phyloP scores from a whole-genome alignment of 2,113 vertebrate genomes.

The Gracilinanus agilis region DNA sequence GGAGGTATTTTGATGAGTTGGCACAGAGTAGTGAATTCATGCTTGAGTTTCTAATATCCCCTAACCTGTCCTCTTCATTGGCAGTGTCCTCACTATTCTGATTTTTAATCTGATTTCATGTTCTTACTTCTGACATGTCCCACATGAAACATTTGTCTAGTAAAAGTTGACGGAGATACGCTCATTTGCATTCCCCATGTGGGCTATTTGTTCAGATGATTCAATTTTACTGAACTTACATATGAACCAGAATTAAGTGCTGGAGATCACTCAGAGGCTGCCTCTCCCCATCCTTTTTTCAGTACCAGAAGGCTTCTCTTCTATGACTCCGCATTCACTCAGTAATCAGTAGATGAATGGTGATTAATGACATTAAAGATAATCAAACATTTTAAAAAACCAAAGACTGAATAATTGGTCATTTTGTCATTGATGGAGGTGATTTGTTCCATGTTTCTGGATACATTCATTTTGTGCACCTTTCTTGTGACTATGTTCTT shows the following conservation, averaged over 20 bases:
- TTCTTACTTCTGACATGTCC: constrained; percentile 28
- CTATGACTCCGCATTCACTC: not conserved
- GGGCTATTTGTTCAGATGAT: constrained; percentile 16
- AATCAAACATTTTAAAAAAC: not conserved
- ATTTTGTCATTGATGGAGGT: not conserved
- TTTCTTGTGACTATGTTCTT: not conserved
- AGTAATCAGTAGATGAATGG: not conserved
- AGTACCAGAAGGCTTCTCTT: constrained; percentile 37
- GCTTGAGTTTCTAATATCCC: not conserved
- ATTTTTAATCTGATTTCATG: constrained; percentile 9
- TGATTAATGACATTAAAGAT: not conserved
- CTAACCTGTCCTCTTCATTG: not conserved
- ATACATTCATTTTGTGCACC: not conserved
- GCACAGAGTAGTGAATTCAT: not conserved
- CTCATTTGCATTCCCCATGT: not conserved
- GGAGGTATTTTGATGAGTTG: not conserved
- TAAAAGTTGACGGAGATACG: constrained; percentile 24
- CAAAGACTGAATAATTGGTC: not conserved
- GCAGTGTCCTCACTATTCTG: constrained; percentile 6
- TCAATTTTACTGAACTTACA: constrained; percentile 35
- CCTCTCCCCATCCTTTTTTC: constrained; percentile 29
- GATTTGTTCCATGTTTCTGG: not conserved
- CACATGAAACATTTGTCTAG: not conserved
- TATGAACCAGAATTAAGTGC: constrained; percentile 21
- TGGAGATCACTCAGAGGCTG: not conserved